Evolutionary conservation across 2,113 vertebrate species (phyloP).

Genomic region (Semicossyphus pulcher): DNA sequence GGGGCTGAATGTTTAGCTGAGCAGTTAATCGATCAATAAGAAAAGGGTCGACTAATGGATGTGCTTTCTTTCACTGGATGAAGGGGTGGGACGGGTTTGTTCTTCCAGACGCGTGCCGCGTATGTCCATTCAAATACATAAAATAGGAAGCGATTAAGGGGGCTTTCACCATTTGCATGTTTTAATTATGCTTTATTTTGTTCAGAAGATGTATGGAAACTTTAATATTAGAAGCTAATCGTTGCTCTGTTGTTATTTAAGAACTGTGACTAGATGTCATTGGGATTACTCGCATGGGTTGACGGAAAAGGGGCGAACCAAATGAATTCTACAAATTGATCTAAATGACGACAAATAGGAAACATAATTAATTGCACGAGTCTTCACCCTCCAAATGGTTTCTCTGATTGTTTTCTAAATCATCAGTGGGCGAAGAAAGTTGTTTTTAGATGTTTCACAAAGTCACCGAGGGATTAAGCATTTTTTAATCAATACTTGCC

Average conservation of each 20-base stretch:
- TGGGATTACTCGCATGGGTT: neutral
- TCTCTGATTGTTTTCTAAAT: neutral
- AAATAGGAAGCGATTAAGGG: neutral
- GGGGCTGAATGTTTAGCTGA: slow-evolving; percentile 72
- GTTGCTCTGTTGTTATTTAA: neutral
- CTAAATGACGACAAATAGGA: neutral
- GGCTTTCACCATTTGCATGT: neutral
- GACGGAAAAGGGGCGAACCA: neutral
- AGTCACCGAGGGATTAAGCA: neutral
- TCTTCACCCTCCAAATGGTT: neutral
- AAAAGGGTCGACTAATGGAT: slow-evolving; percentile 77
- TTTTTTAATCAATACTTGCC: neutral
- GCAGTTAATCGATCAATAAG: slow-evolving; percentile 81
- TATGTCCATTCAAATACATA: slow-evolving; percentile 24
- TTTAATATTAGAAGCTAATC: neutral
- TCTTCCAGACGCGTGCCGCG: slow-evolving; percentile 16
- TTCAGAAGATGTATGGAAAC: neutral
- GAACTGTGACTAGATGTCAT: slow-evolving; percentile 2
- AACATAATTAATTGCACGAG: neutral
- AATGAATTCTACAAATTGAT: neutral
- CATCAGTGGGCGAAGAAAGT: neutral
- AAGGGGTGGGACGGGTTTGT: slow-evolving; percentile 51
- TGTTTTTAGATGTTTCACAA: slow-evolving; percentile 1
- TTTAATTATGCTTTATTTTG: slow-evolving; percentile 1
- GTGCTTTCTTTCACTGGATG: slow-evolving; percentile 71